A percentile compares a stretch with the other conserved stretches of the same genome.
Conservation (phyloP, 37 sponge, comb jelly and placozoan genomes). For the Axinella damicornis region DNA sequence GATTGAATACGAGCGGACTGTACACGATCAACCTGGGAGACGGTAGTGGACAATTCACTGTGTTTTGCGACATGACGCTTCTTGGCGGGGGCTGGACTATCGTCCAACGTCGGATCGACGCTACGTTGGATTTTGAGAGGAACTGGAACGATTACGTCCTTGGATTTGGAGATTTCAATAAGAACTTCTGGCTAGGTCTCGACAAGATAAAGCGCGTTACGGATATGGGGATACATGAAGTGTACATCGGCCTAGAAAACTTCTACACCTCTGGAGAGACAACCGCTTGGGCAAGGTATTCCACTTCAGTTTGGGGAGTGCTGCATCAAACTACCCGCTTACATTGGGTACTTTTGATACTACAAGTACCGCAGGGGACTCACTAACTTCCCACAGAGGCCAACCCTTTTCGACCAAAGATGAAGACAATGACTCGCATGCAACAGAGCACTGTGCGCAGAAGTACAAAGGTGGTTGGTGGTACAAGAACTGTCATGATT, state of each 20-base stretch:
- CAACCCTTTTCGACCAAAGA: slow-evolving; percentile 59
- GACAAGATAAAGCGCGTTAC: no score
- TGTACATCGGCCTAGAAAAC: slow-evolving; percentile 35
- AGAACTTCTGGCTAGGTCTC: slow-evolving; percentile 77
- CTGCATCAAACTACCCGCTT: slow-evolving; percentile 40
- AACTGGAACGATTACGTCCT: slow-evolving; percentile 38
- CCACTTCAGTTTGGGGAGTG: slow-evolving; percentile 36
- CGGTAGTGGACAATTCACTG: slow-evolving; percentile 16
- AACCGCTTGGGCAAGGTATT: slow-evolving; percentile 28
- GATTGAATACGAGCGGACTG: slow-evolving; percentile 17
- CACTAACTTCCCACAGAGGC: slow-evolving; percentile 33
- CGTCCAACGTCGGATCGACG: slow-evolving; percentile 50
- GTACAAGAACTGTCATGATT: no score
- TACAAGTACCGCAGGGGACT: slow-evolving; percentile 37
- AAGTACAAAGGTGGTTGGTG: no score
- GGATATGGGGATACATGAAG: slow-evolving; percentile 4
- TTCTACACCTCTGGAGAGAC: neutral
- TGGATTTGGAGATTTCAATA: slow-evolving; percentile 70
- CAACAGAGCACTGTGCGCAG: no score
- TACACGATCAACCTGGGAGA: slow-evolving; percentile 45
- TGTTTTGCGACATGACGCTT: no score
- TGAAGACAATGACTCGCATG: no score
- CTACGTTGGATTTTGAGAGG: slow-evolving; percentile 28
- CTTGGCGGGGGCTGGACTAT: slow-evolving; percentile 77
- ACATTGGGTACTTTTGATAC: slow-evolving; percentile 8